These are phyloP conservation scores for Notospermus geniculatus DNA, from an alignment of 1,140 invertebrate genomes.

Conservation along the genomic window DNA sequence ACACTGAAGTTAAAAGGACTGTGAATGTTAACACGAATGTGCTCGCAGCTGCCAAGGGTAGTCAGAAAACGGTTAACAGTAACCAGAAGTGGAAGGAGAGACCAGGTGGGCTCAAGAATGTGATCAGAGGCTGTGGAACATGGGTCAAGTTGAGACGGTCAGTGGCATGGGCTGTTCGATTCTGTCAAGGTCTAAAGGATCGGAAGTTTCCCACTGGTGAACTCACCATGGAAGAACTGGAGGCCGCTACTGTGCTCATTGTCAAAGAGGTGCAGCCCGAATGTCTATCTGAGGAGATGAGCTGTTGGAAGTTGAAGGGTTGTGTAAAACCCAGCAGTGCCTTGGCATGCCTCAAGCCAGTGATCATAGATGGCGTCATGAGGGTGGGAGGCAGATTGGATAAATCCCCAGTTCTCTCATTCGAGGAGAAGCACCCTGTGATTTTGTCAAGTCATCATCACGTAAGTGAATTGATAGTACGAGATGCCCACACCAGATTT, in stretches of 20 bases:
- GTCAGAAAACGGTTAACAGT: no score
- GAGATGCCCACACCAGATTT: not conserved
- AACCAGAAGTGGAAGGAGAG: no score
- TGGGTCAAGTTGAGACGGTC: not conserved
- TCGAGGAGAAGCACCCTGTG: slow-evolving; percentile 1
- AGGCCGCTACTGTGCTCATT: not conserved
- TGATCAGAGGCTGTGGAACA: no score
- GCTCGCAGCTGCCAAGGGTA: no score
- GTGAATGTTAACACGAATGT: not conserved
- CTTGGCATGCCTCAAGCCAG: not conserved
- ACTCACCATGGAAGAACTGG: not conserved
- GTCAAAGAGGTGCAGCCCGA: not conserved
- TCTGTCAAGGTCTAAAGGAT: not conserved
- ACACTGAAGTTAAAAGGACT: no score
- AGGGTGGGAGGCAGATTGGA: not conserved
- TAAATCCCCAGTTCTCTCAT: not conserved
- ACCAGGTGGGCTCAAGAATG: no score
- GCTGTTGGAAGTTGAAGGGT: not conserved
- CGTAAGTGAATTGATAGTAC: not conserved
- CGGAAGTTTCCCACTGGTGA: not conserved
- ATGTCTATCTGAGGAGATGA: not conserved
- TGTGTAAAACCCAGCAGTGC: not conserved
- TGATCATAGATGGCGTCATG: not conserved
- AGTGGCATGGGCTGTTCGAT: not conserved
- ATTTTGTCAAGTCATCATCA: slow-evolving; percentile 5